Evolutionary conservation across 2,113 vertebrate species (phyloP), one percentile per base, ranked within the genome.

Genomic region (Furnarius figulus): DNA sequence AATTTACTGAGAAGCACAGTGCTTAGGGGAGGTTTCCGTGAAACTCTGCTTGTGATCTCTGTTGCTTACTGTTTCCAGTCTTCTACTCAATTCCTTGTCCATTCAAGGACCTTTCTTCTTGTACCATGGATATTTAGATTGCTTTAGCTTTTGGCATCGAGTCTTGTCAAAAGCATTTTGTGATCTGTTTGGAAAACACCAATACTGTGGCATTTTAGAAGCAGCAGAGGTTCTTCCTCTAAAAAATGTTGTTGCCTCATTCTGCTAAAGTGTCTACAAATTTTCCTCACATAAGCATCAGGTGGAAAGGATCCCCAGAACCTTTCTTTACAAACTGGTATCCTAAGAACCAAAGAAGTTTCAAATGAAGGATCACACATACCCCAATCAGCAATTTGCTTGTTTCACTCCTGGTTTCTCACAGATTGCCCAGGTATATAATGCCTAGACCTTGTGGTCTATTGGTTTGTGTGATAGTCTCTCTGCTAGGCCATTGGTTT

Each of bases 151-250:
- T 92, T 52, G 23, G 4, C 13, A 50, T 1, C 52, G 20, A 2
- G 10, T 87, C 33, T 61, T 52, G 23, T 46, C 35, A 59, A 77
- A 89, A 73, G 10, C 8, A 25, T 77, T 92, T 50, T 52, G 14
- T 31, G 6, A 39, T 56, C 59, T 67, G 8, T 25, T 66, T 61
- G 40, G 63, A 84, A 87, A 77, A 56, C 23, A 65, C 39, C 44
- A 56, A 4, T 3, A 35, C 2, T 3, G 0, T 42, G 25, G 11
- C 13, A 40, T 75, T 76, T 49, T 47, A 63, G 35, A 74, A 74
- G n/a, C 42, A 49, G 16, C 0, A 0, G n/a, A n/a, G 27, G 8
- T 8, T 59, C 4, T 47, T 70, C 24, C 52, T 72, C 22, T 68
- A 21, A 84, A 80, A 86, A 65, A 17, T 25, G 3, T 3, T 46